A percentile compares a stretch with the other conserved stretches of the same genome.
Conservation (phyloP, 2,797 vertebrate species). For the Siniperca scherzeri region DNA sequence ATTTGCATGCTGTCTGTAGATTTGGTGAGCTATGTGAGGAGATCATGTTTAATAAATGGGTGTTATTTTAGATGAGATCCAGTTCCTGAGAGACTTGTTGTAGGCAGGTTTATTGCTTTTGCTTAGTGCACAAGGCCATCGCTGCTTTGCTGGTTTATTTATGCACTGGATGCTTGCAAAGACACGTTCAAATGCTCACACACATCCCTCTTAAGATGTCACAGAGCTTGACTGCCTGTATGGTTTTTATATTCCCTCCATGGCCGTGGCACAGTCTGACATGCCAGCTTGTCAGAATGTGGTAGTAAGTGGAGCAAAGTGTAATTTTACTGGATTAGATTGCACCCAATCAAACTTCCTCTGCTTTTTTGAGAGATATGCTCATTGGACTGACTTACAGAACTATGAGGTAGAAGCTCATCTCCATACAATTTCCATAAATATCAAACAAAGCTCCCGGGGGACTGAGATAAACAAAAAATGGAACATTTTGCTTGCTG, state of each 20-base stretch:
- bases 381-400: constrained; percentile 33
- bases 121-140: constrained; percentile 65
- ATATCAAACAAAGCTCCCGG: constrained; percentile 60
- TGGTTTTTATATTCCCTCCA: constrained; percentile 55
- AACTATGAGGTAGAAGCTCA: constrained; percentile 54
- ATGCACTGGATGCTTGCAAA: constrained; percentile 67
- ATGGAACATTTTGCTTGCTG: constrained; percentile 40
- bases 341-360: constrained; percentile 46
- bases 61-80: constrained; percentile 71
- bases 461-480: constrained; percentile 53
- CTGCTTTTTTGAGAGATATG: constrained; percentile 26
- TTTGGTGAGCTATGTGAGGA: constrained; percentile 49
- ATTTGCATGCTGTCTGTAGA: constrained; percentile 53
- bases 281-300: constrained; percentile 44
- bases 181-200: constrained; percentile 61
- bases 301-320: constrained; percentile 40
- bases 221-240: constrained; percentile 53
- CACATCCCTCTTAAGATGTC: constrained; percentile 65
- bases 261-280: constrained; percentile 33
- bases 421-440: constrained; percentile 67
- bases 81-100: constrained; percentile 56
- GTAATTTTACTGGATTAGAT: constrained; percentile 52
- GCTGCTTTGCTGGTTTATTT: constrained; percentile 73
- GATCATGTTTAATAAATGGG: constrained; percentile 79
- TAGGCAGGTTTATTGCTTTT: constrained; percentile 75